Evolutionary conservation across 1,140 invertebrate species (phyloP).

Genomic region (Saccostrea echinata): DNA sequence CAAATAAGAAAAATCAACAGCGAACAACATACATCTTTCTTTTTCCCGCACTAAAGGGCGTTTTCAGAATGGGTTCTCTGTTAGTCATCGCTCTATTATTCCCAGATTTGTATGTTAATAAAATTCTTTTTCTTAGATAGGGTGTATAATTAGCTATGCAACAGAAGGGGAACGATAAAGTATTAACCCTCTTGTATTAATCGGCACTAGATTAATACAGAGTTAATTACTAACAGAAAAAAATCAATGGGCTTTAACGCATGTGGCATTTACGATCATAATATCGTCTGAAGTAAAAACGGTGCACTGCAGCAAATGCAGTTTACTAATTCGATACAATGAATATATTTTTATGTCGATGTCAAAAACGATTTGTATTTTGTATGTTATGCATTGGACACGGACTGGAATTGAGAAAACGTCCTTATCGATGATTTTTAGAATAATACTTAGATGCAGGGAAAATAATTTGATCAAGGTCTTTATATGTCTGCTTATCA

Average conservation of each 20-base stretch:
- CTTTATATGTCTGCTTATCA: background rate
- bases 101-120: constrained; percentile 17
- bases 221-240: background rate
- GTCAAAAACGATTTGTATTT: constrained; percentile 9
- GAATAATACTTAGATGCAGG: no score
- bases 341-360: background rate
- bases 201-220: background rate
- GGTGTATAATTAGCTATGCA: background rate
- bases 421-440: no score
- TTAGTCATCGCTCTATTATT: constrained; percentile 28
- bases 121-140: background rate
- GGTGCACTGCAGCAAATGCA: background rate
- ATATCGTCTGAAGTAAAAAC: background rate
- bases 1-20: background rate
- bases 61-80: background rate
- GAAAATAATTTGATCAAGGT: background rate
- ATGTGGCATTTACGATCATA: background rate
- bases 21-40: background rate
- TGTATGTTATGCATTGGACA: background rate
- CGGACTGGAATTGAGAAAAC: background rate
- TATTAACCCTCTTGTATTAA: background rate
- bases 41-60: background rate
- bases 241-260: background rate
- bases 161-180: background rate
- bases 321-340: no score